phyloP scores from a whole-genome alignment of 2,797 vertebrate genomes.

The Diplodus sargus region DNA sequence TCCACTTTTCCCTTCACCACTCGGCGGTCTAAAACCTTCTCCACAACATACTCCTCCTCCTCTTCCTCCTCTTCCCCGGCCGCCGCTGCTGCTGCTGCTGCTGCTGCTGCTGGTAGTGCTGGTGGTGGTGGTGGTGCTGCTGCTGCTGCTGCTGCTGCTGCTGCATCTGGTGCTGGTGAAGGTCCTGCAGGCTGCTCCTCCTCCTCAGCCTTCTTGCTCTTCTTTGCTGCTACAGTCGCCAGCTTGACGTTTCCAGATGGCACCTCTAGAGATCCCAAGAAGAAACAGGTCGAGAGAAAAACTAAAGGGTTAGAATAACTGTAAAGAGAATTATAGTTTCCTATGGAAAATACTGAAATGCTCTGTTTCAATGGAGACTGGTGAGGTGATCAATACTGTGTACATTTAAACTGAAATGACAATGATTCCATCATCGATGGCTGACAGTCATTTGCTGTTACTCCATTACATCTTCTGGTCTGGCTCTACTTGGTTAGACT shows the following conservation, averaged over 20 bases:
- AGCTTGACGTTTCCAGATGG: slow-evolving; percentile 87
- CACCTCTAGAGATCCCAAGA: slow-evolving; percentile 54
- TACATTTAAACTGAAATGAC: too few species aligned
- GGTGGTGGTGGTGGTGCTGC: slow-evolving; percentile 24
- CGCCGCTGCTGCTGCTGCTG: neutral
- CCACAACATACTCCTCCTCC: slow-evolving; percentile 98
- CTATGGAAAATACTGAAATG: too few species aligned
- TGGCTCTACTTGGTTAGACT: too few species aligned
- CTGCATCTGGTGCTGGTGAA: slow-evolving; percentile 19
- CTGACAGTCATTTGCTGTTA: too few species aligned
- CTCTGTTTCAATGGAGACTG: too few species aligned
- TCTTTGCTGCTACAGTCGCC: slow-evolving; percentile 91
- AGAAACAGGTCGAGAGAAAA: neutral
- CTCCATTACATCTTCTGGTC: too few species aligned
- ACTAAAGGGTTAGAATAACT: too few species aligned
- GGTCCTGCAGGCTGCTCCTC: slow-evolving; percentile 85
- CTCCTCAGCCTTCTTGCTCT: slow-evolving; percentile 94
- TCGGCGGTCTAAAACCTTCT: slow-evolving; percentile 94
- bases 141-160: slow-evolving; percentile 29
- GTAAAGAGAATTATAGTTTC: too few species aligned
- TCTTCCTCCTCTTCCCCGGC: slow-evolving; percentile 89
- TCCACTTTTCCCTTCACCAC: slow-evolving; percentile 95
- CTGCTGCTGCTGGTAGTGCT: too few species aligned
- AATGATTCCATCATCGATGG: too few species aligned
- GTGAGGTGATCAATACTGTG: too few species aligned